These are phyloP conservation scores for Onychomys arenicola DNA, from an alignment of 2,797 vertebrate species.

Conservation along the genomic window DNA sequence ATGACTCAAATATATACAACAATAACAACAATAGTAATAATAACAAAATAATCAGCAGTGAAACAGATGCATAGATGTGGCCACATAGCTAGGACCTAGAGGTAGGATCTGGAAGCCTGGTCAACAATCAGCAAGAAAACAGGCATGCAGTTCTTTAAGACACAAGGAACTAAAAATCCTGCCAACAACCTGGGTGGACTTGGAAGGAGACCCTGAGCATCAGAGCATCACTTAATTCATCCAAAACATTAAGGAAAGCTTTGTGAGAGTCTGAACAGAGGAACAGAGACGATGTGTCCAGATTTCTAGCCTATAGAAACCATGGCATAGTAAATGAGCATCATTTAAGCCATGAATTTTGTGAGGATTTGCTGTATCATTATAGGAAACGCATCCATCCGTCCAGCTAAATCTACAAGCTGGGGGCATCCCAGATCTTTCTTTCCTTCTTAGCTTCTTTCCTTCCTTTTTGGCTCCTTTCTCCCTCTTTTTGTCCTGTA, in stretches of 20 bases:
- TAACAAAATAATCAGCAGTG: not conserved
- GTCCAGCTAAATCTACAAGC: not conserved
- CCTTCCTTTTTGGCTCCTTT: not conserved
- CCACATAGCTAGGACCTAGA: not conserved
- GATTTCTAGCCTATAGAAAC: not conserved
- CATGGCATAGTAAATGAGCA: not conserved
- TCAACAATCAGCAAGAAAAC: not conserved
- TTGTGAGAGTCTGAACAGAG: not conserved
- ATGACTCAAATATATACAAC: not conserved
- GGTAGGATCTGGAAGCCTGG: not conserved
- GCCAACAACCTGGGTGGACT: not conserved
- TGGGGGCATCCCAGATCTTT: not conserved
- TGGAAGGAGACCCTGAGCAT: not conserved
- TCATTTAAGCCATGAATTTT: not conserved
- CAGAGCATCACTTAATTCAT: not conserved
- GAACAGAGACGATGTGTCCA: not conserved
- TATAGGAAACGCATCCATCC: not conserved
- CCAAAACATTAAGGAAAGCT: too few relatives aligned
- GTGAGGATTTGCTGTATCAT: not conserved
- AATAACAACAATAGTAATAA: not conserved
- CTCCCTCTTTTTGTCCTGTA: not conserved
- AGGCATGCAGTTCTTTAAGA: not conserved
- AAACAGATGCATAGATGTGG: not conserved
- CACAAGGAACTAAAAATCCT: not conserved
- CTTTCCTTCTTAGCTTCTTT: not conserved